phyloP scores from a whole-genome alignment of 2,113 vertebrate species.

The Chaetodon trifascialis region DNA sequence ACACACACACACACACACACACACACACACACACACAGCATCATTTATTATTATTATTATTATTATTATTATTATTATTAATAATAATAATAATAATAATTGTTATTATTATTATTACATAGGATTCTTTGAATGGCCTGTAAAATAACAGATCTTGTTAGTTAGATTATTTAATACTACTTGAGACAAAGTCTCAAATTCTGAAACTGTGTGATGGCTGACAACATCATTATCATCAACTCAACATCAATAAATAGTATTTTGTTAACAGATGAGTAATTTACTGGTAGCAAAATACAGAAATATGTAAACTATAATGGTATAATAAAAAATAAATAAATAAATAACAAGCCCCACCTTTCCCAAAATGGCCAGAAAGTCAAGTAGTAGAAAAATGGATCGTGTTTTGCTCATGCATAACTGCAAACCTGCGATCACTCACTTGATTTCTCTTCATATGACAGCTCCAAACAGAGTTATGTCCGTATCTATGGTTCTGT shows the following conservation, averaged over 20 bases:
- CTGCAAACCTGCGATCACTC: neutral
- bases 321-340: neutral
- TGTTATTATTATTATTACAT: neutral
- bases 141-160: neutral
- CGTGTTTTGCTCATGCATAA: neutral
- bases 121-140: neutral
- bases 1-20: too few relatives aligned
- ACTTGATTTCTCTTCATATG: neutral
- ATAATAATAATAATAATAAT: too few relatives aligned
- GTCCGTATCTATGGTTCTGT: neutral
- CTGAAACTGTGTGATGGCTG: neutral
- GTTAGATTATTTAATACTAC: neutral
- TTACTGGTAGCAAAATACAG: neutral
- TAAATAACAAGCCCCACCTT: neutral
- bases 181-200: neutral
- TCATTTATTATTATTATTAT: too few relatives aligned
- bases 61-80: too few relatives aligned
- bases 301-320: constrained; percentile 1
- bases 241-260: neutral
- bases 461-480: neutral
- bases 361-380: neutral
- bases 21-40: too few relatives aligned
- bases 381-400: too few relatives aligned
- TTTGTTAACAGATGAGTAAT: neutral
- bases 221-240: neutral